These are phyloP conservation scores for Pseudomyrmex pallidus DNA, from an alignment of 1,140 invertebrate species.

Conservation along the genomic window DNA sequence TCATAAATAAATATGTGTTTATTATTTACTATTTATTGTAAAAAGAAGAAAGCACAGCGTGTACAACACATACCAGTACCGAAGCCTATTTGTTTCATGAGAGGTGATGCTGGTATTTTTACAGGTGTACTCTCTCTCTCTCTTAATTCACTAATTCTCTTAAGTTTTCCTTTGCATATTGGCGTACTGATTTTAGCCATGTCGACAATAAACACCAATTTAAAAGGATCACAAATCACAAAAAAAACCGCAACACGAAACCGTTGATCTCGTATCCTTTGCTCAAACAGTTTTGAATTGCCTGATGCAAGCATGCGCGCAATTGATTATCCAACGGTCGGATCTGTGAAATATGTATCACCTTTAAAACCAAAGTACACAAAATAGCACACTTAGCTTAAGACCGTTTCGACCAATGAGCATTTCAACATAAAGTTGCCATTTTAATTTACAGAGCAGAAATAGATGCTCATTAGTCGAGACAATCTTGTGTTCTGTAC, in stretches of 20 bases:
- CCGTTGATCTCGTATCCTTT: neutral
- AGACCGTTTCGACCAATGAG: no score
- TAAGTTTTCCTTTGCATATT: slow-evolving; percentile 66
- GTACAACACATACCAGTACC: slow-evolving; percentile 87
- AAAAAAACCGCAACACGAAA: no score
- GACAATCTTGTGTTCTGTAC: no score
- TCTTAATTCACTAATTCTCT: slow-evolving; percentile 68
- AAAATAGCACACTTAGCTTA: no score
- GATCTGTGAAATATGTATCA: no score
- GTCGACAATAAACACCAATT: neutral
- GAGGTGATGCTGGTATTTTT: slow-evolving; percentile 89
- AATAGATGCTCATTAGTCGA: no score
- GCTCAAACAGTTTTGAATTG: slow-evolving; percentile 26
- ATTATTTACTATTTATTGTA: neutral
- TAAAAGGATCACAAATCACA: neutral
- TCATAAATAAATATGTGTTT: neutral
- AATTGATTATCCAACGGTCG: neutral
- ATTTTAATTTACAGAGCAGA: no score
- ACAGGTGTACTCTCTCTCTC: slow-evolving; percentile 75
- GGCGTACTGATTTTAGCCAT: slow-evolving; percentile 82
- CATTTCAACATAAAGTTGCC: no score
- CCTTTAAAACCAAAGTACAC: no score
- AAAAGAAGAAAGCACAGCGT: neutral
- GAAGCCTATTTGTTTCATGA: slow-evolving; percentile 89
- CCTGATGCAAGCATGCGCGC: neutral